Conservation (phyloP, 2,888 invertebrate genomes). For the Eubasilissa splendida region DNA sequence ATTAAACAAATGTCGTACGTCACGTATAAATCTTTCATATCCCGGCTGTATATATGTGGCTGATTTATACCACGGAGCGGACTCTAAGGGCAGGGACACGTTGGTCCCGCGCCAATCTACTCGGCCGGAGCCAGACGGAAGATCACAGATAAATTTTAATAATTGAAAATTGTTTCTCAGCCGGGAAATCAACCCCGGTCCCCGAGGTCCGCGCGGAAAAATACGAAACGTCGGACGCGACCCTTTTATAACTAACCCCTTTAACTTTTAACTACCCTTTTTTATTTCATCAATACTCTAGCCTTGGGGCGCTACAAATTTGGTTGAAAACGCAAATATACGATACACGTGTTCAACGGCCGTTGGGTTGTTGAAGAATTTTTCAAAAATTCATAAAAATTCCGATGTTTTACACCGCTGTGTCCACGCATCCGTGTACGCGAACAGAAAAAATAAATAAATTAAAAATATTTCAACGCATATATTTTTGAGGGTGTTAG, state of each 20-base stretch:
- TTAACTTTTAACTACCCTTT: slow-evolving; percentile 26
- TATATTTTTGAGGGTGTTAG: too few relatives aligned
- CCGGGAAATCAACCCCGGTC: slow-evolving; percentile 33
- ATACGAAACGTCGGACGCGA: slow-evolving; percentile 23
- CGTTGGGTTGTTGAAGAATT: too few relatives aligned
- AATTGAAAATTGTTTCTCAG: slow-evolving; percentile 43
- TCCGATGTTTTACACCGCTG: too few relatives aligned
- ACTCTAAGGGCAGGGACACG: neutral
- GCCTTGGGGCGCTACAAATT: neutral
- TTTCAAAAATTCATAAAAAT: too few relatives aligned
- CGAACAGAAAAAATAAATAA: too few relatives aligned
- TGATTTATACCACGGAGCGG: neutral
- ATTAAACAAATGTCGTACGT: neutral
- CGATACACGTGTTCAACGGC: too few relatives aligned
- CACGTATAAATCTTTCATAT: neutral
- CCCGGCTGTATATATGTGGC: neutral
- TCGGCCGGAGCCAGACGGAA: slow-evolving; percentile 19
- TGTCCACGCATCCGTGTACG: too few relatives aligned
- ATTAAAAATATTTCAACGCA: too few relatives aligned
- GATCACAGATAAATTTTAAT: slow-evolving; percentile 43
- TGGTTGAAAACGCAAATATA: neutral
- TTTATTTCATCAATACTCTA: slow-evolving; percentile 3
- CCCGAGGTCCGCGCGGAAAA: slow-evolving; percentile 7
- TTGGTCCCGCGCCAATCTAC: slow-evolving; percentile 34
- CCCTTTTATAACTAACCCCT: slow-evolving; percentile 24